phyloP scores from a whole-genome alignment of 2,797 vertebrate genomes.

The Forpus xanthops region DNA sequence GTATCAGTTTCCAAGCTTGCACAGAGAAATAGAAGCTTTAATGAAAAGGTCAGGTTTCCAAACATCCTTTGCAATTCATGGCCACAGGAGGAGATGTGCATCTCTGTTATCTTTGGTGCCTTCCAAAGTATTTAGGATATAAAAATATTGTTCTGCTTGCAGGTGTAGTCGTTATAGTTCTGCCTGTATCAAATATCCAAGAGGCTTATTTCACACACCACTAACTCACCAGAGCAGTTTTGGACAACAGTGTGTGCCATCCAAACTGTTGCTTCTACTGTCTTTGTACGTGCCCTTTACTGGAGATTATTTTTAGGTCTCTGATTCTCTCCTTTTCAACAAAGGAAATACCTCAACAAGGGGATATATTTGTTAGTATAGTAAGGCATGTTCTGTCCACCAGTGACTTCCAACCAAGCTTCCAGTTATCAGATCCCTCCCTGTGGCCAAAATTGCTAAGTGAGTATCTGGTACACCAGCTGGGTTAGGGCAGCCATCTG shows the following conservation, averaged over 20 bases:
- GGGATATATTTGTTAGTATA: background rate
- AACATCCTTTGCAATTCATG: background rate
- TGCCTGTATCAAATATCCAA: background rate
- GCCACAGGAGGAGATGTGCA: background rate
- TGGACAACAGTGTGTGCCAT: background rate
- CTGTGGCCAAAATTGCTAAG: constrained; percentile 43
- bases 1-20: background rate
- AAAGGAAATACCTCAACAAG: background rate
- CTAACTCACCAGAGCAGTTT: background rate
- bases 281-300: background rate
- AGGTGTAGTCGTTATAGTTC: background rate
- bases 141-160: background rate
- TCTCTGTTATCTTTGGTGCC: background rate
- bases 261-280: background rate
- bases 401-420: constrained; percentile 1
- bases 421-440: constrained; percentile 14
- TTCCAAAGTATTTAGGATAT: background rate
- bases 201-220: constrained; percentile 21
- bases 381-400: background rate
- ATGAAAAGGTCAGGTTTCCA: background rate
- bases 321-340: background rate
- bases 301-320: background rate
- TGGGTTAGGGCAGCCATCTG: constrained; percentile 45
- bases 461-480: constrained; percentile 43
- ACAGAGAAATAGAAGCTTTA: background rate